Evolutionary conservation across 2,797 vertebrate genomes (phyloP).

Genomic region (Enteromius anoplus): DNA sequence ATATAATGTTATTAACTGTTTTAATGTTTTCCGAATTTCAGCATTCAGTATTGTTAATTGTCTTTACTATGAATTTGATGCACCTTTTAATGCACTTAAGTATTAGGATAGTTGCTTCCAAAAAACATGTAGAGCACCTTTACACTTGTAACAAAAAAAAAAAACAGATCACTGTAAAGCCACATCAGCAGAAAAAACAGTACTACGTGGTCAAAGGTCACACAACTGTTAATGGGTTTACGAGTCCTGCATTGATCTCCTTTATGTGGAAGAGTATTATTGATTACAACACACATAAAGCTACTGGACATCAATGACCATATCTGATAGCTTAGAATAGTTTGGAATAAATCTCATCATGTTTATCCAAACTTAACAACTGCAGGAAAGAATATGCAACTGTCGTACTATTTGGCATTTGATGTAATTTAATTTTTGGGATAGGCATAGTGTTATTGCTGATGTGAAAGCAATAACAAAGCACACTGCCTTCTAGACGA

Average conservation of each 20-base stretch:
- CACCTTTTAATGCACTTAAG: background rate
- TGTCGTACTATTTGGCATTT: background rate
- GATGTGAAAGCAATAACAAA: background rate
- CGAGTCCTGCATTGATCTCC: background rate
- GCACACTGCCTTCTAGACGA: background rate
- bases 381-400: background rate
- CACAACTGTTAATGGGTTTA: background rate
- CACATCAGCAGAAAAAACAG: background rate
- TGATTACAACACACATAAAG: constrained; percentile 7
- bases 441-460: background rate
- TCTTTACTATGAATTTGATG: background rate
- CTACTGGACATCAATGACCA: constrained; percentile 12
- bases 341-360: background rate
- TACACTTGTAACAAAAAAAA: background rate
- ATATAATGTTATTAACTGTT: background rate
- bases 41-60: too few relatives aligned
- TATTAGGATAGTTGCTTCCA: background rate
- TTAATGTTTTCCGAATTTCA: background rate
- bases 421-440: background rate
- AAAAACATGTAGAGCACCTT: background rate
- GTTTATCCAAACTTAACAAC: background rate
- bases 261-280: background rate
- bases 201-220: background rate
- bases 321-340: background rate
- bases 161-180: background rate